Conservation (phyloP, 2,113 vertebrate genomes). For the Barnardius zonarius region DNA sequence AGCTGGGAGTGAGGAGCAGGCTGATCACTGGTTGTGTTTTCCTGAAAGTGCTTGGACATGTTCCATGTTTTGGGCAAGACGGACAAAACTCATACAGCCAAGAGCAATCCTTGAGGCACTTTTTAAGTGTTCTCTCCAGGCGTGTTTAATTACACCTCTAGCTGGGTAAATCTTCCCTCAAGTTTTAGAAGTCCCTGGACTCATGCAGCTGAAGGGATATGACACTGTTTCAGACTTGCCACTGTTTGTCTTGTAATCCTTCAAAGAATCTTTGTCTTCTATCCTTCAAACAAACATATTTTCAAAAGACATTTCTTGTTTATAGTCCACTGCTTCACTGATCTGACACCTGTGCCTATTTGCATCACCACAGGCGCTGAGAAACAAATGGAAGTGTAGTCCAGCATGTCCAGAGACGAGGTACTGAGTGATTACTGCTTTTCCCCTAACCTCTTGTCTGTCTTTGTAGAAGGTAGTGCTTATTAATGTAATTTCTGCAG, state of each 20-base stretch:
- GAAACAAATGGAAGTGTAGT: not conserved
- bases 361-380: not conserved
- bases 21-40: not conserved
- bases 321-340: not conserved
- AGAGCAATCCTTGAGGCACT: not conserved
- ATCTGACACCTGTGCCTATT: not conserved
- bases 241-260: not conserved
- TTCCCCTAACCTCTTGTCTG: not conserved
- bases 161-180: not conserved
- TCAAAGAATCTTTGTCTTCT: not conserved
- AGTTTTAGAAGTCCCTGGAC: not conserved
- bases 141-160: not conserved
- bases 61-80: not conserved
- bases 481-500: not conserved
- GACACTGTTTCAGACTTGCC: not conserved
- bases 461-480: not conserved
- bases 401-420: not conserved
- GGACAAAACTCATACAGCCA: not conserved
- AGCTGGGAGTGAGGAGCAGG: not conserved
- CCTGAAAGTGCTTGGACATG: not conserved
- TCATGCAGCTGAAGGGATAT: not conserved
- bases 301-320: not conserved
- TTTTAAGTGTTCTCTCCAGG: not conserved
- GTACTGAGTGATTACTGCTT: not conserved
- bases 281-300: not conserved